Percentiles rank a stretch among this genome's conserved stretches.
These are phyloP conservation scores for Dryobotodes eremita DNA, from an alignment of 2,888 invertebrate species.

Conservation along the genomic window DNA sequence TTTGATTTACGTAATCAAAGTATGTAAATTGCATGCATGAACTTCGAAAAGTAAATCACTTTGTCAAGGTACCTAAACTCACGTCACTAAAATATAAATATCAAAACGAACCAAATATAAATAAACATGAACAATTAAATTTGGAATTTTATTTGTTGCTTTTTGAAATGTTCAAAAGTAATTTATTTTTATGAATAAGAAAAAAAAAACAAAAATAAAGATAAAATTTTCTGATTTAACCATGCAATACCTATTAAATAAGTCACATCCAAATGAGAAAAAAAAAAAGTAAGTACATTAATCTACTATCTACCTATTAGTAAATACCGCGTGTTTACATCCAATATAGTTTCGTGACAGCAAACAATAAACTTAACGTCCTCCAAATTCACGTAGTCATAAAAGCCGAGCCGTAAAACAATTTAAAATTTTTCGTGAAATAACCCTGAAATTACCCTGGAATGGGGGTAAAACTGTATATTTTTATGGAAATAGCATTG, in stretches of 20 bases:
- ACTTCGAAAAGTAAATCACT: not conserved
- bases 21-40: too few relatives aligned
- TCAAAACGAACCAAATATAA: not conserved
- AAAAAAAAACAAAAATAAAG: too few relatives aligned
- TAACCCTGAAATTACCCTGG: conserved; percentile 39
- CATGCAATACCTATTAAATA: too few relatives aligned
- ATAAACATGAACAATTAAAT: not conserved
- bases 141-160: not conserved
- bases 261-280: too few relatives aligned
- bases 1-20: not conserved
- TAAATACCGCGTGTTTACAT: conserved; percentile 10
- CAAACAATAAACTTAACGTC: conserved; percentile 31
- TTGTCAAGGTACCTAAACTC: too few relatives aligned
- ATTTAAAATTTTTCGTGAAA: conserved; percentile 22
- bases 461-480: conserved; percentile 23
- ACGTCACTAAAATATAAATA: not conserved
- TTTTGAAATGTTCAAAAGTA: too few relatives aligned
- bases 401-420: conserved; percentile 33
- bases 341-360: conserved; percentile 31
- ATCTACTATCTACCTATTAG: not conserved
- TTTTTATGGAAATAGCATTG: conserved; percentile 34
- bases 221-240: too few relatives aligned
- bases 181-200: too few relatives aligned
- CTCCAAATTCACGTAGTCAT: conserved; percentile 8
- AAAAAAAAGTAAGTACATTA: not conserved